A percentile compares a stretch with the other conserved stretches of the same genome.
Conservation (phyloP, 2,888 invertebrate species). For the Anaspis maculata region DNA sequence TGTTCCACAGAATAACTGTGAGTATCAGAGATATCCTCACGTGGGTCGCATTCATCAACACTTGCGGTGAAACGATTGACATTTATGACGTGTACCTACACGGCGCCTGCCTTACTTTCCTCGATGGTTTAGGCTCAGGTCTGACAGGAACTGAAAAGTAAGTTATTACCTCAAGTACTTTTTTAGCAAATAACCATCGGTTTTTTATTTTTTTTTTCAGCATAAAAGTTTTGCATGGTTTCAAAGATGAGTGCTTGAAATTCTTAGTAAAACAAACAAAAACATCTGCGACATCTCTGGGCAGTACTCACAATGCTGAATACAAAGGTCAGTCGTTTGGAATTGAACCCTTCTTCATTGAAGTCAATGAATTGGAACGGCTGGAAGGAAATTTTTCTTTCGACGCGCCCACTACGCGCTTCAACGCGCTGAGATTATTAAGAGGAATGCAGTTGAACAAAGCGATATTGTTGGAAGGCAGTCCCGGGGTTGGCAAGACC, state of each 20-base stretch:
- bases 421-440: constrained; percentile 76
- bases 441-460: constrained; percentile 85
- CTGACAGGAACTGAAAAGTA: constrained; percentile 61
- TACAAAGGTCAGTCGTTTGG: constrained; percentile 62
- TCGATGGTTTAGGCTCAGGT: constrained; percentile 88
- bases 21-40: constrained; percentile 88
- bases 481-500: constrained; percentile 98
- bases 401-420: constrained; percentile 67
- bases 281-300: no score
- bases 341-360: constrained; percentile 69
- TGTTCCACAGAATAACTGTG: no score
- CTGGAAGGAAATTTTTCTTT: constrained; percentile 54
- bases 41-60: constrained; percentile 87
- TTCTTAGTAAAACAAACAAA: no score
- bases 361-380: constrained; percentile 41
- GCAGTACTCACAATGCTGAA: no score
- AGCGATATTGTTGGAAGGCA: constrained; percentile 91
- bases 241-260: no score
- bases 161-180: constrained; percentile 14
- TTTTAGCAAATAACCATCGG: background rate
- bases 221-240: background rate
- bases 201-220: background rate
- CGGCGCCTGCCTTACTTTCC: constrained; percentile 83
- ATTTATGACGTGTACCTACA: constrained; percentile 69
- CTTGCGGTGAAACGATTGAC: constrained; percentile 42